Evolutionary conservation across 2,797 vertebrate species (phyloP), one percentile per base, ranked within the genome.

Genomic region (Threskiornis aethiopicus): DNA sequence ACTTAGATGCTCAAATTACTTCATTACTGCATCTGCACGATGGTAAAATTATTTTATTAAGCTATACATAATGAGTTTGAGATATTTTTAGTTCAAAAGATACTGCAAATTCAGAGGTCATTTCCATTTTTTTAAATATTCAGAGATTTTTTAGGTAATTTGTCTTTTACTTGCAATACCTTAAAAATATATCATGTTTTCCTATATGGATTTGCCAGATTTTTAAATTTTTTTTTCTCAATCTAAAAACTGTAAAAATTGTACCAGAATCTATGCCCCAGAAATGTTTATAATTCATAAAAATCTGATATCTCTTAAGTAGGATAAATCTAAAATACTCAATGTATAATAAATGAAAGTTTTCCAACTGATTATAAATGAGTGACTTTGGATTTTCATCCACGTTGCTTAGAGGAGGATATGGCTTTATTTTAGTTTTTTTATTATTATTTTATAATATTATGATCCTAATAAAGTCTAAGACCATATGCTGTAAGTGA

Each of bases 401-500:
- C 19, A 26, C 5, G 3, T 28, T 2, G 13, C 5, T 52, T n/a
- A 52, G 20, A 70, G 37, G 8, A 62, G 18, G 75, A 17, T 26
- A 67, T 21, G 5, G 10, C 6, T 59, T 35, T 61, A 19, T 5
- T 33, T 16, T 24, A 14, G 52, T 35, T 47, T 22, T 66, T 19
- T 29, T 39, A 12, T 55, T 37, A 31, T 11, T 66, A 49, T 66
- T 73, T 81, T 69, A 10, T 59, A 35, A 13, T 41, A 25, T 41
- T 78, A 19, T 33, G 6, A 29, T 55, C 8, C 13, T 75, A 67
- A 22, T 41, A 46, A 91, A 54, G 1, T 66, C 33, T 78, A 67
- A 62, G 11, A 35, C 2, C 1, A 1, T 35, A 71, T 14, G 11
- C 6, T 64, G 1, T 21, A 87, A 44, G 3, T 10, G 4, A 59